These are phyloP conservation scores for Drosophila prostipennis DNA, from an alignment of 2,888 invertebrate genomes.

Conservation along the genomic window DNA sequence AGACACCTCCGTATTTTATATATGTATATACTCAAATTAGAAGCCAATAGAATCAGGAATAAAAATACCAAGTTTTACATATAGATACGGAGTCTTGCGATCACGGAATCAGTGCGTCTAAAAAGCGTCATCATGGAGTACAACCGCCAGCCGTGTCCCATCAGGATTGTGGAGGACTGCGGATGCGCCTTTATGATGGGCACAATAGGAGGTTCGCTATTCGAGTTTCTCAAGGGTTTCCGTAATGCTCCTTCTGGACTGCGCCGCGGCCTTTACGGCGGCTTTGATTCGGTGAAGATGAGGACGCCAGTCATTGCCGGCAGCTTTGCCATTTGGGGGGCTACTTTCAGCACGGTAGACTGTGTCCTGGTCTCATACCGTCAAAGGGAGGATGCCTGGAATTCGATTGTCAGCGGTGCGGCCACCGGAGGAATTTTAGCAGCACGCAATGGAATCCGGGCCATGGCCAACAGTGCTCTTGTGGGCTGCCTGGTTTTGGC, in stretches of 20 bases:
- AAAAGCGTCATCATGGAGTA: conserved; percentile 56
- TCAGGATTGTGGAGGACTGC: conserved; percentile 68
- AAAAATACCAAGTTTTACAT: background rate
- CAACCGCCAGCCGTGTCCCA: conserved; percentile 68
- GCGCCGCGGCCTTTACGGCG: conserved; percentile 61
- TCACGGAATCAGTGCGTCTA: background rate
- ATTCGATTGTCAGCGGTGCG: conserved; percentile 66
- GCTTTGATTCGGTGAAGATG: conserved; percentile 63
- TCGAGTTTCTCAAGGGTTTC: conserved; percentile 61
- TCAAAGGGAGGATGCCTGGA: conserved; percentile 66
- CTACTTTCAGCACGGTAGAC: conserved; percentile 69
- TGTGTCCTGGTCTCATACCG: conserved; percentile 61
- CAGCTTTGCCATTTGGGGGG: conserved; percentile 69
- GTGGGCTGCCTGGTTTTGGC: conserved; percentile 67
- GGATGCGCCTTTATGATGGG: conserved; percentile 74
- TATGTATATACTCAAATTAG: background rate
- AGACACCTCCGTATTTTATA: no score
- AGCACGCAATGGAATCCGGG: conserved; percentile 64
- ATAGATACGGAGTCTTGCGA: background rate
- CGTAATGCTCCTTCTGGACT: conserved; percentile 62
- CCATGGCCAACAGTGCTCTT: conserved; percentile 66
- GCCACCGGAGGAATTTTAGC: conserved; percentile 66
- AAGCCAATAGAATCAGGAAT: background rate
- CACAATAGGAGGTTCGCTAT: conserved; percentile 63
- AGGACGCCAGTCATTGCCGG: conserved; percentile 65